Evolutionary conservation across 1,140 invertebrate species (phyloP), one percentile per base, ranked within the genome.

Genomic region (Chironomus striatipennis): DNA sequence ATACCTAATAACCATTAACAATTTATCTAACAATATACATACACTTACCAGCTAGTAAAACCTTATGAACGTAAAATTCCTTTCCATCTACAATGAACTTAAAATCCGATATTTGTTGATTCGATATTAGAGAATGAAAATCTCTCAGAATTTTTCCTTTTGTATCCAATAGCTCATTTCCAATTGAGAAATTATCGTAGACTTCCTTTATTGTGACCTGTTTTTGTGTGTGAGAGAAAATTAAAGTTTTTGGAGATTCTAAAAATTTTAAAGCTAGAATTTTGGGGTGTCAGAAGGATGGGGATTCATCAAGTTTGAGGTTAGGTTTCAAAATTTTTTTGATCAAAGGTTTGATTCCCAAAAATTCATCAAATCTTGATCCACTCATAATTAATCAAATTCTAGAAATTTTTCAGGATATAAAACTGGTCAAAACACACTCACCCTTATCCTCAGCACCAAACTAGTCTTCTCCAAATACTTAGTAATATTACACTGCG

Each of bases 71-170:
- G 7, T 18, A 12, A 70, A 70, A 70, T 20, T 70, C 20, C 18
- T 70, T 70, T 3, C 18, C 18, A 8, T 70, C 65, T 9, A 70
- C 65, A 70, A 20, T 70, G 18, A 70, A 70, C 18, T 18, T 70
- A 70, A 70, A 70, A 70, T 70, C 65, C 7, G 65, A 70, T 18
- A 70, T 20, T 21, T 70, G 17, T 21, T 70, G 17, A 21, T 70
- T 70, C 18, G 17, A 18, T 9, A 70, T 70, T 21, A 70, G 18
- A 8, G 65, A 18, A 20, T 70, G 17, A 70, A 70, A 70, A 21
- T 70, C 65, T 70, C 18, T 21, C 5, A 70, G 20, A 21, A 70
- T 21, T 70, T 70, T 70, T 12, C 65, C 65, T 70, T 70, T 70
- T 70, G 47, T 57, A 15, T 57, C n/a, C n/a, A 57, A 57, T n/a